Base-by-base conservation (phyloP, 2,888 invertebrate species). In the Sinelater perroti region DNA sequence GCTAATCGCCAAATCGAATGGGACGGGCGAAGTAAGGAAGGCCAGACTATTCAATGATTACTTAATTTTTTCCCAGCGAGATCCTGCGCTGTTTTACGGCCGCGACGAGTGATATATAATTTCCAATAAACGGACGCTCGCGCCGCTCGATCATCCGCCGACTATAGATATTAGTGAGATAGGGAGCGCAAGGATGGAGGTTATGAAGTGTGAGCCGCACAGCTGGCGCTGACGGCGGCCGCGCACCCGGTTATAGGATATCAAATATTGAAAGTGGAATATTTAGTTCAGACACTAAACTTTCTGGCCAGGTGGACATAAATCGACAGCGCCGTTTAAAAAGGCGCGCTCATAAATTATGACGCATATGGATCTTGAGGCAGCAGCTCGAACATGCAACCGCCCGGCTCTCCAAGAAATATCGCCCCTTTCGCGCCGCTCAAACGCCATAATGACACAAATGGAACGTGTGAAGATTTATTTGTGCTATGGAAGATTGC, bases 201-300 rank as follows among this genome's bases (percentile, higher is more conserved):
- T 75, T 77, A 77, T 78, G 78, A 77, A 78, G 77, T 77, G 77
- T 73, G 75, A 77, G 75, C 70, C 57, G 66, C 72, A 73, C 78
- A 78, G 76, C 70, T 78, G 78, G 66, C 69, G 68, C 66, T 77
- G 77, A 78, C 78, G 75, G 72, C 73, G 64, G 65, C 70, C 64
- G 56, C 63, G 64, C 62, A 63, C 60, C 63, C 63, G 65, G 61
- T 61, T 62, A 60, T 63, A 60, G 67, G 72, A 76, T 74, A 76
- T 76, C 77, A 75, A 77, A 77, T 78, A 77, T 77, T 74, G 76
- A 74, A 72, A 70, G 71, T 71, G 68, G 69, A 70, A 72, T 70
- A 70, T 70, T 70, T 70, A 68, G 69, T 67, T 60, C 66, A 67
- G 68, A 70, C 66, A 70, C 65, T 68, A 68, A 64, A 69, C 66